A percentile compares a stretch with the other conserved stretches of the same genome.
Conservation (phyloP, 2,888 invertebrate genomes). For the Eulithis prunata region DNA sequence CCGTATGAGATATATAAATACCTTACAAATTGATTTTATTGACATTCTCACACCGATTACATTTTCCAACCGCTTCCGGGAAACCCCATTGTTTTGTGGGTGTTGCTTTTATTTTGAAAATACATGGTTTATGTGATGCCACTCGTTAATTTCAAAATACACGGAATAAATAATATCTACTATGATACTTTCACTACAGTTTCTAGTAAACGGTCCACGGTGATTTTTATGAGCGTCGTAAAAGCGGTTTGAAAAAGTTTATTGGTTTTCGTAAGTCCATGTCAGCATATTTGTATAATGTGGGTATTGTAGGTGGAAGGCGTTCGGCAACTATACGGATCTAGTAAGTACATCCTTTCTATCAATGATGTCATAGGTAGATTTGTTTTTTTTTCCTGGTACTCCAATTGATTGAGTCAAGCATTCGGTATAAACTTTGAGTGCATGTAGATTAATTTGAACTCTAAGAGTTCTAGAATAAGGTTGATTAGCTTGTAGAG, state of each 20-base stretch:
- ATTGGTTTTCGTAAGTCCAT: conserved; percentile 8
- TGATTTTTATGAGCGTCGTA: conserved; percentile 19
- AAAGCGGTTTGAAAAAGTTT: conserved; percentile 28
- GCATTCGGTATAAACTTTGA: too few species aligned
- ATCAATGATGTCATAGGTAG: too few species aligned
- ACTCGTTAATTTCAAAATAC: too few species aligned
- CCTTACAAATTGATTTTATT: conserved; percentile 6
- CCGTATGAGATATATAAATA: conserved; percentile 4
- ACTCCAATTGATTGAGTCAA: too few species aligned
- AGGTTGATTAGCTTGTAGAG: too few species aligned
- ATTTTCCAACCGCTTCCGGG: conserved; percentile 15
- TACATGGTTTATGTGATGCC: neutral
- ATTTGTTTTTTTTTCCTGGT: too few species aligned
- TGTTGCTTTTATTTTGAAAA: conserved; percentile 15
- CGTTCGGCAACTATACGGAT: neutral
- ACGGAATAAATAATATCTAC: too few species aligned
- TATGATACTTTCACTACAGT: neutral
- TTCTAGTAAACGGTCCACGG: neutral
- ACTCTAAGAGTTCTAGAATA: too few species aligned
- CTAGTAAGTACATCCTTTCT: neutral
- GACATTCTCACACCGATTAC: conserved; percentile 15
- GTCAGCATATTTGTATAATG: conserved; percentile 1
- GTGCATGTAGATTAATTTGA: too few species aligned
- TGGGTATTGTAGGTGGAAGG: neutral
- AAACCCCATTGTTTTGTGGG: conserved; percentile 18